A percentile compares a stretch with the other conserved stretches of the same genome.
phyloP scores from a whole-genome alignment of 1,140 invertebrate species.

The Micrasema longulum region DNA sequence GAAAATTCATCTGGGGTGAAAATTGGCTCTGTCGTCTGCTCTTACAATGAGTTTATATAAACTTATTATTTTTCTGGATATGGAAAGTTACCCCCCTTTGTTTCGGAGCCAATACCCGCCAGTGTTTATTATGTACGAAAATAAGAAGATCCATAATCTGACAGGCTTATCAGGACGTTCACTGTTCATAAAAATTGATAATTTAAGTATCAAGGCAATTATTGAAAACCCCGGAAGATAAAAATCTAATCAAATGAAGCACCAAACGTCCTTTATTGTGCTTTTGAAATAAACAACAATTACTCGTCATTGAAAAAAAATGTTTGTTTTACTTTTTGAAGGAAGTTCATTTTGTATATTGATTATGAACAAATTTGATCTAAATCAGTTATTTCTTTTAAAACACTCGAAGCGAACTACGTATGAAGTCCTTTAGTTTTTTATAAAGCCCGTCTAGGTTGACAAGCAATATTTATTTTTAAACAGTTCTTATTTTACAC shows the following conservation, averaged over 20 bases:
- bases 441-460: too few species aligned
- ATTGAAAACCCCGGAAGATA: background rate
- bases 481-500: too few species aligned
- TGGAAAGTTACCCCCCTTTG: constrained; percentile 14
- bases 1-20: constrained; percentile 2
- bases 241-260: constrained; percentile 16
- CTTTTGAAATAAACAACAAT: too few species aligned
- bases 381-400: too few species aligned
- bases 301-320: too few species aligned
- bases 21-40: constrained; percentile 11
- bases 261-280: too few species aligned
- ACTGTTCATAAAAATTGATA: constrained; percentile 20
- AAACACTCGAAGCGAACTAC: too few species aligned
- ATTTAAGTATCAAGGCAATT: constrained; percentile 19
- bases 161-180: constrained; percentile 23
- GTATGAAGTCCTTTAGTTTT: too few species aligned
- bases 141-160: background rate
- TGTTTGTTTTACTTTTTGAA: too few species aligned
- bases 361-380: too few species aligned
- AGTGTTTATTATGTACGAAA: constrained; percentile 34
- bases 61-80: background rate
- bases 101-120: constrained; percentile 6
- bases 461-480: too few species aligned
- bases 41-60: constrained; percentile 22
- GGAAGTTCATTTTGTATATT: too few species aligned